phyloP scores from a whole-genome alignment of 1,140 invertebrate genomes.

The Atta texana region DNA sequence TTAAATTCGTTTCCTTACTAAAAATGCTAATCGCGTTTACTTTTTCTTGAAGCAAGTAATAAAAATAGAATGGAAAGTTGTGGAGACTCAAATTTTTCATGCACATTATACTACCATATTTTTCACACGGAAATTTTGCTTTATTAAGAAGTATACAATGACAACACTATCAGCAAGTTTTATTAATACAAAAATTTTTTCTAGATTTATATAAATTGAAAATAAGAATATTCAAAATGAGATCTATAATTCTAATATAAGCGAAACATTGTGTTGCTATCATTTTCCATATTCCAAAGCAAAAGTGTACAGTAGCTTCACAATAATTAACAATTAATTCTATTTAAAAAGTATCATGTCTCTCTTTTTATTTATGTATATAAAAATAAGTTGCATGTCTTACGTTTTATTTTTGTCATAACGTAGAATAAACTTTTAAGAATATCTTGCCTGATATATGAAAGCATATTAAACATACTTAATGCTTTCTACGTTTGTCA shows the following conservation, averaged over 20 bases:
- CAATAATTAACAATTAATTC: not conserved
- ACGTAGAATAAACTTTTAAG: not conserved
- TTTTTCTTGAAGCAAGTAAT: not conserved
- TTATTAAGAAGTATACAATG: not conserved
- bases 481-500: constrained; percentile 84
- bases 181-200: not conserved
- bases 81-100: not conserved
- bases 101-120: not conserved
- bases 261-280: not conserved
- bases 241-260: not conserved
- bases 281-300: not conserved
- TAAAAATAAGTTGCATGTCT: not conserved
- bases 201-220: not conserved
- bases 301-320: not conserved
- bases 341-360: not conserved
- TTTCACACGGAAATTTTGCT: constrained; percentile 5
- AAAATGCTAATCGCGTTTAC: constrained; percentile 23
- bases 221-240: not conserved
- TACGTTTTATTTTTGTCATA: not conserved
- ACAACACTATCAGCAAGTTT: not conserved
- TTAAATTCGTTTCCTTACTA: constrained; percentile 40
- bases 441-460: not conserved
- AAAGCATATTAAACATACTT: constrained; percentile 36
- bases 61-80: constrained; percentile 17
- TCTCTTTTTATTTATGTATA: not conserved